A percentile compares a stretch with the other conserved stretches of the same genome.
phyloP scores from a whole-genome alignment of 2,888 invertebrate species.

The Netelia inedita region DNA sequence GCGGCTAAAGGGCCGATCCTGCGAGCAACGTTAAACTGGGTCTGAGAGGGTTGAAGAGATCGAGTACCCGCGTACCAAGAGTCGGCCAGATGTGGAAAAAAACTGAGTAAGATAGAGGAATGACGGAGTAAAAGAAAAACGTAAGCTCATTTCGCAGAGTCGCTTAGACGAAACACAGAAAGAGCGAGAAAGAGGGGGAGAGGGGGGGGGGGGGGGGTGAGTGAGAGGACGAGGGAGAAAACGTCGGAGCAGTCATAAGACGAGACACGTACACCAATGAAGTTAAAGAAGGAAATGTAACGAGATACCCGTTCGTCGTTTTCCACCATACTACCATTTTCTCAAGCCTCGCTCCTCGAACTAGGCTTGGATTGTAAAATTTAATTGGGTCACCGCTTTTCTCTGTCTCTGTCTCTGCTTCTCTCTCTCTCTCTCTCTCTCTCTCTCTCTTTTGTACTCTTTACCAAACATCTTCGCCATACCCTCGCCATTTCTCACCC shows the following conservation, averaged over 20 bases:
- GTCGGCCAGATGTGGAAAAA: not conserved
- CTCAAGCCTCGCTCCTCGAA: conserved; percentile 33
- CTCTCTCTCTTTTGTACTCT: conserved; percentile 2
- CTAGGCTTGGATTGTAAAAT: conserved; percentile 71
- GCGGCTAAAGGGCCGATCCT: not conserved
- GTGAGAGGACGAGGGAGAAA: conserved; percentile 7
- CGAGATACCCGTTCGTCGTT: conserved; percentile 44
- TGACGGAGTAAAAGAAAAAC: conserved; percentile 27
- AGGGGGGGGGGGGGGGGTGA: conserved; percentile 34
- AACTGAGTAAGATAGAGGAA: conserved; percentile 25
- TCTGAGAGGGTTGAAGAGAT: conserved; percentile 38
- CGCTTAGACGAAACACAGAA: conserved; percentile 29
- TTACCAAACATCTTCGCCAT: conserved; percentile 32
- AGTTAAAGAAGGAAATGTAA: conserved; percentile 59
- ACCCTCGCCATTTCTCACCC: conserved; percentile 29
- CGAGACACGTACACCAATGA: conserved; percentile 11
- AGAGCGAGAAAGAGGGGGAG: conserved; percentile 26
- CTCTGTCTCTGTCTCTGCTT: conserved; percentile 40
- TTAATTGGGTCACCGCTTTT: conserved; percentile 78
- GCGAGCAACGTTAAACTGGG: not conserved
- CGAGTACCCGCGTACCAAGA: not conserved
- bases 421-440: conserved; percentile 17
- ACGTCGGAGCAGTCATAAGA: conserved; percentile 31
- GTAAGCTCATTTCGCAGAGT: conserved; percentile 23
- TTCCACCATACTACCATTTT: conserved; percentile 33